Evolutionary conservation across 2,888 invertebrate genomes (phyloP).

Genomic region (Nebria brevicollis): DNA sequence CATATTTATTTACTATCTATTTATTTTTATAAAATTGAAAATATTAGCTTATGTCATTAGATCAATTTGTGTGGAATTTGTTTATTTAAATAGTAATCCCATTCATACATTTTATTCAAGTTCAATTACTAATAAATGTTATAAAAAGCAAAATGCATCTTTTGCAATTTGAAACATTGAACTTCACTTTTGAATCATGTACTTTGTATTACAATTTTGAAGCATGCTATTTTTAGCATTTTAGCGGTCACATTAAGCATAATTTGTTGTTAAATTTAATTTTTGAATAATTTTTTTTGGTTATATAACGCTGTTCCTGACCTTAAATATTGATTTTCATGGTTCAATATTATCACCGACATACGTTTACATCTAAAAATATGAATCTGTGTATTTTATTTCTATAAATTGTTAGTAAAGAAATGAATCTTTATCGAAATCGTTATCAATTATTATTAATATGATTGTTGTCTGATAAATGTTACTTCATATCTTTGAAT

Average conservation of each 20-base stretch:
- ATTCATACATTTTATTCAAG: slow-evolving; percentile 6
- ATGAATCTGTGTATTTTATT: neutral
- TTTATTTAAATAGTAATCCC: slow-evolving; percentile 20
- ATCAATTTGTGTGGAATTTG: slow-evolving; percentile 10
- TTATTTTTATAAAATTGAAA: slow-evolving; percentile 1
- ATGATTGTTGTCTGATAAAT: too few relatives aligned
- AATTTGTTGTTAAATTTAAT: neutral
- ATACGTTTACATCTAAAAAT: slow-evolving; percentile 27
- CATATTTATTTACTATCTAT: neutral
- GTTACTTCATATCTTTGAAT: too few relatives aligned
- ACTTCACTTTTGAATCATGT: neutral
- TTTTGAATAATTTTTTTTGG: slow-evolving; percentile 30
- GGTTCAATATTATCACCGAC: slow-evolving; percentile 29
- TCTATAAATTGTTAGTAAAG: too few relatives aligned
- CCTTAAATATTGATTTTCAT: slow-evolving; percentile 40
- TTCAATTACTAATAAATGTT: neutral
- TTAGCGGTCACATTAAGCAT: slow-evolving; percentile 10
- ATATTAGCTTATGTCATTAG: slow-evolving; percentile 35
- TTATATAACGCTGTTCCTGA: slow-evolving; percentile 33
- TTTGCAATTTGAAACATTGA: neutral
- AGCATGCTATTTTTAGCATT: slow-evolving; percentile 30
- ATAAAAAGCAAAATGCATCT: neutral
- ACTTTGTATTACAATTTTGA: neutral
- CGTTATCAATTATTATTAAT: too few relatives aligned
- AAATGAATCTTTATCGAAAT: too few relatives aligned